Conservation (phyloP, 30 jellyfish, hydroid and myxozoan species). For the Mastigias papua region DNA sequence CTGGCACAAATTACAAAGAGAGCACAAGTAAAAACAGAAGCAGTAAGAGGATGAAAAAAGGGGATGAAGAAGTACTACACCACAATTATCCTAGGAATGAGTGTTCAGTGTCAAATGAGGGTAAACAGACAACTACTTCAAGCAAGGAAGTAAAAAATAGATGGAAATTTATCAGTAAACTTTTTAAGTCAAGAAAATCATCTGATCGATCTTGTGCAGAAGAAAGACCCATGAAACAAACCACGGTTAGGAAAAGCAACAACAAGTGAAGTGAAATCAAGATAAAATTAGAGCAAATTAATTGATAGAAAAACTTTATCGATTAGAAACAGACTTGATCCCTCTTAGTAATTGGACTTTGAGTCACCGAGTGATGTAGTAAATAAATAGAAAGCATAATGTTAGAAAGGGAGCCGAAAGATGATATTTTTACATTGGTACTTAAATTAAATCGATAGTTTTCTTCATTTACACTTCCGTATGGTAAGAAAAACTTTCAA, state of each 20-base stretch:
- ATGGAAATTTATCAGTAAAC: constrained; percentile 14
- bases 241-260: neutral
- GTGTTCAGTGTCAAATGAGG: neutral
- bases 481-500: no score
- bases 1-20: neutral
- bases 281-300: no score
- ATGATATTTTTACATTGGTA: no score
- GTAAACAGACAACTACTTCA: neutral
- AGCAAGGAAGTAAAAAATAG: neutral
- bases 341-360: no score
- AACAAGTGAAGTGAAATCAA: neutral
- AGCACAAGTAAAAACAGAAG: neutral
- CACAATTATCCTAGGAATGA: neutral
- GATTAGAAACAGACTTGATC: no score
- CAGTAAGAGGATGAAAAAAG: neutral
- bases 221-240: neutral
- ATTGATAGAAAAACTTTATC: no score
- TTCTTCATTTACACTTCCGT: no score
- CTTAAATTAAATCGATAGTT: no score
- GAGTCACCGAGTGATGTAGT: no score
- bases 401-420: no score
- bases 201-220: neutral
- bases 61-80: neutral
- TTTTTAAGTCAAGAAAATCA: neutral
- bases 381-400: no score